These are phyloP conservation scores for Empis stercorea DNA, from an alignment of 2,888 invertebrate genomes.

Conservation along the genomic window DNA sequence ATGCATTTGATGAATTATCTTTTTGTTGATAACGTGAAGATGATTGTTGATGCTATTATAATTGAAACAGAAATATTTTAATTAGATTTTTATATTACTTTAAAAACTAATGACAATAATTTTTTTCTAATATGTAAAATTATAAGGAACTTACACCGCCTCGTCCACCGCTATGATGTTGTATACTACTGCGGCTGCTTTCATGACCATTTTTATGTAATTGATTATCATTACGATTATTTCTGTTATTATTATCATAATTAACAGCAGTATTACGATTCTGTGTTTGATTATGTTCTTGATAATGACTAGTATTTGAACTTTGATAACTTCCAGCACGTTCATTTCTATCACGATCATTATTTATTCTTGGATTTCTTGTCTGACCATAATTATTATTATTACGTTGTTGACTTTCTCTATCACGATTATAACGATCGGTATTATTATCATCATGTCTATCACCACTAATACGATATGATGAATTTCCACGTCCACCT, in stretches of 20 bases:
- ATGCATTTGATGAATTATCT: constrained; percentile 1
- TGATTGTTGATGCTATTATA: constrained; percentile 8
- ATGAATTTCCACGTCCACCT: constrained; percentile 10
- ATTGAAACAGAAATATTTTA: no score
- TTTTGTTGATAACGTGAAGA: constrained; percentile 12
- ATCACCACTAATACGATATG: constrained; percentile 10
- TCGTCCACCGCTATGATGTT: constrained; percentile 1
- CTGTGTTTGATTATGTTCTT: constrained; percentile 3
- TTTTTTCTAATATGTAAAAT: no score
- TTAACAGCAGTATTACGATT: constrained; percentile 3
- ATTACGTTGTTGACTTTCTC: constrained; percentile 7
- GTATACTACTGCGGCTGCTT: constrained; percentile 8
- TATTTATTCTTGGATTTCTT: constrained; percentile 1
- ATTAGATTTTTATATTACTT: no score
- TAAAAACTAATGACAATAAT: no score
- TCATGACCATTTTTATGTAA: constrained; percentile 8
- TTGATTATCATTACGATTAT: constrained; percentile 8
- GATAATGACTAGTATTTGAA: neutral
- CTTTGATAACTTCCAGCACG: neutral
- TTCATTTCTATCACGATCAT: neutral
- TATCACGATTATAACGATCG: neutral
- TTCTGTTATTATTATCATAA: constrained; percentile 7
- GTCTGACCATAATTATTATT: constrained; percentile 1
- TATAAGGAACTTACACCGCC: neutral
- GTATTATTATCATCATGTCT: neutral